phyloP scores from a whole-genome alignment of 2,888 invertebrate genomes.

The Ectemnius lituratus region DNA sequence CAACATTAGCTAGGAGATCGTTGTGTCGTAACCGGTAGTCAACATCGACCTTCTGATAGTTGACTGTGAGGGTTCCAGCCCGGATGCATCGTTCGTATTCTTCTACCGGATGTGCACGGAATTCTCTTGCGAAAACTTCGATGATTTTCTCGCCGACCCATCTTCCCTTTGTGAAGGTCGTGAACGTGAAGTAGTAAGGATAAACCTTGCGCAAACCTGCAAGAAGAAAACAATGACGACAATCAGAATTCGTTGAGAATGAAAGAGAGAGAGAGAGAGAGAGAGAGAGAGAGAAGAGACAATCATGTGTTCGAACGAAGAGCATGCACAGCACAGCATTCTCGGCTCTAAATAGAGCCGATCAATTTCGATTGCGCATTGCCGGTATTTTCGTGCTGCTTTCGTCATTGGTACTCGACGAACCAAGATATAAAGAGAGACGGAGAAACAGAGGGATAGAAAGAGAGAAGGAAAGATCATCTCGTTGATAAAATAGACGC shows the following conservation, averaged over 20 bases:
- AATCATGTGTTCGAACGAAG: too few species aligned
- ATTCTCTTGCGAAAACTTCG: conserved; percentile 95
- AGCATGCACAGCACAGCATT: too few species aligned
- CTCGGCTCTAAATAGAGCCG: neutral
- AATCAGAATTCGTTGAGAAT: too few species aligned
- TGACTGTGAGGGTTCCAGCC: conserved; percentile 94
- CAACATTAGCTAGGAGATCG: conserved; percentile 94
- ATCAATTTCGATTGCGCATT: conserved; percentile 1
- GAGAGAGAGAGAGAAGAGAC: too few species aligned
- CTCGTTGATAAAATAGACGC: conserved; percentile 16
- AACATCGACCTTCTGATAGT: conserved; percentile 93
- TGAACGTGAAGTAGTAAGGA: conserved; percentile 98
- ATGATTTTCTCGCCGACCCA: conserved; percentile 97
- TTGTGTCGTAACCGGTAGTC: conserved; percentile 96
- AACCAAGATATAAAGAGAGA: neutral
- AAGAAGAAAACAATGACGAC: too few species aligned
- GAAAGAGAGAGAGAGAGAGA: too few species aligned
- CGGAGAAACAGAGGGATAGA: neutral
- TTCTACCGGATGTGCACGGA: conserved; percentile 95
- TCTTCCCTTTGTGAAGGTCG: conserved; percentile 96
- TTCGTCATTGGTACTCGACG: neutral
- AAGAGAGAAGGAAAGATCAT: neutral
- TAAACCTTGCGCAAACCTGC: conserved; percentile 96
- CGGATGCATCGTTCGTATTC: conserved; percentile 95
- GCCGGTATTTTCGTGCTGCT: neutral